Evolutionary conservation across 1,140 invertebrate species (phyloP).

Genomic region (Drosophila pallidifrons): DNA sequence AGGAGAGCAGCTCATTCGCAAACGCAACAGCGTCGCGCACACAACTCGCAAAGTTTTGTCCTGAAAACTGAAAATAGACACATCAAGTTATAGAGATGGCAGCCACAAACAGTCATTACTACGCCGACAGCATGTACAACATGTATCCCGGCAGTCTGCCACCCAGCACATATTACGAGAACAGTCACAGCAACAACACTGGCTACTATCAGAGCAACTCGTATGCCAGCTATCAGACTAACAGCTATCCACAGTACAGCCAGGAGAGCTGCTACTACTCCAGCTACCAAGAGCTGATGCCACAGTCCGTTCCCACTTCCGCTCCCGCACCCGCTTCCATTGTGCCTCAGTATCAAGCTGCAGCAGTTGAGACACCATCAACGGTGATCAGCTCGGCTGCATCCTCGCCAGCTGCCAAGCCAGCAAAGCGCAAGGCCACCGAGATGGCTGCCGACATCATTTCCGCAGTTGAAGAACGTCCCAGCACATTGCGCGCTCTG

Average conservation of each 20-base stretch:
- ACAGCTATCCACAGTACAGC: conserved; percentile 53
- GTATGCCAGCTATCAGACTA: conserved; percentile 52
- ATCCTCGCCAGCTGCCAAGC: not conserved
- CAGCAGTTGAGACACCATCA: not conserved
- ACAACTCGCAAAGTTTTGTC: conserved; percentile 56
- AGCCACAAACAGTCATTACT: conserved; percentile 71
- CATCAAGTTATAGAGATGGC: conserved; percentile 55
- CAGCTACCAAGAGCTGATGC: conserved; percentile 24
- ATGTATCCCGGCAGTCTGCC: conserved; percentile 61
- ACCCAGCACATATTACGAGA: conserved; percentile 69
- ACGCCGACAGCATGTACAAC: conserved; percentile 75
- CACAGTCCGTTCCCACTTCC: conserved; percentile 21
- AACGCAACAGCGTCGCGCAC: conserved; percentile 68
- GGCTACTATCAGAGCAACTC: conserved; percentile 51
- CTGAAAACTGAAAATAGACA: not conserved
- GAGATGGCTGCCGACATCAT: conserved; percentile 68
- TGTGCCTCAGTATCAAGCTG: not conserved
- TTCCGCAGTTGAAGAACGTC: conserved; percentile 69
- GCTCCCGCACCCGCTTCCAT: conserved; percentile 7
- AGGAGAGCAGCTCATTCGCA: conserved; percentile 75
- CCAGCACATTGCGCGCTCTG: conserved; percentile 85
- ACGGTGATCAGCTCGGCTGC: no score
- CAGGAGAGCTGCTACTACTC: conserved; percentile 66
- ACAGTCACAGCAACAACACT: conserved; percentile 23
- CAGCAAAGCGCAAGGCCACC: conserved; percentile 67